Conservation (phyloP, 2,888 invertebrate genomes). For the Rotaria macrura region DNA sequence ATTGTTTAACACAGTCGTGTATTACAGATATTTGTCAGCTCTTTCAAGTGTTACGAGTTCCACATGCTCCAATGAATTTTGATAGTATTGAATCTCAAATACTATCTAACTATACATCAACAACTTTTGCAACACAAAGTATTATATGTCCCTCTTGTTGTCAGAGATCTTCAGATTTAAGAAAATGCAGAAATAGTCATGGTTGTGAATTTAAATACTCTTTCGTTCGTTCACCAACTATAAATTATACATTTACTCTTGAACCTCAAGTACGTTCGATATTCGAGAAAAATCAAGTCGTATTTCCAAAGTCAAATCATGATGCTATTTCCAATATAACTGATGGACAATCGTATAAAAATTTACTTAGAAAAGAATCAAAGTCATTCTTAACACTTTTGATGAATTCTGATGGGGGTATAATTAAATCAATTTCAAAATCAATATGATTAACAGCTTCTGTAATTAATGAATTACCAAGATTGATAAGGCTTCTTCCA, state of each 20-base stretch:
- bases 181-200: too few relatives aligned
- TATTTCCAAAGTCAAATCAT: too few relatives aligned
- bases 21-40: too few relatives aligned
- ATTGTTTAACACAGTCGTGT: too few relatives aligned
- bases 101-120: too few relatives aligned
- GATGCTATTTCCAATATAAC: neutral
- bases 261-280: neutral
- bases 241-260: neutral
- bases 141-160: too few relatives aligned
- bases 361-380: neutral
- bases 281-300: neutral
- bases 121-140: too few relatives aligned
- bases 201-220: neutral
- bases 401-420: neutral
- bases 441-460: neutral
- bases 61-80: too few relatives aligned
- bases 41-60: too few relatives aligned
- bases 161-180: too few relatives aligned
- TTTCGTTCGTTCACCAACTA: neutral
- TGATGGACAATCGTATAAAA: neutral
- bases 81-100: too few relatives aligned
- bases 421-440: neutral
- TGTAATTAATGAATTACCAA: neutral
- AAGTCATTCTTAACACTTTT: neutral
- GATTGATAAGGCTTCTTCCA: neutral